Base-by-base conservation (phyloP, 2,888 invertebrate species). In the Drosophila picticornis region DNA sequence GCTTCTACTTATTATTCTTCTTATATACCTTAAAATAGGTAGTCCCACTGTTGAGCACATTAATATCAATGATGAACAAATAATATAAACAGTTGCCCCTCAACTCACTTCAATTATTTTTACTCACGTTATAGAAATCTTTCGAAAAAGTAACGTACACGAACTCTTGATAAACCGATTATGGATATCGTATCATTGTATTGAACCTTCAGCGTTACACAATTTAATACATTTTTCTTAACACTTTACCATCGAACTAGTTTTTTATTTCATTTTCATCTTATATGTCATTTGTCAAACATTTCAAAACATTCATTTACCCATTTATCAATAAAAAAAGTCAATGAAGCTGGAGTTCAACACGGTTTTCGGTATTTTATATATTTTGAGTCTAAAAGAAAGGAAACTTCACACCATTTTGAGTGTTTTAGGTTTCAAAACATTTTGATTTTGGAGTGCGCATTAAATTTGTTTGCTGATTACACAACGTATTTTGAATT, bases 1-100 rank as follows among this genome's bases (percentile, higher is more conserved):
- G 43, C 36, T 69, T 68, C 57, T 52, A 58, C 64, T 16, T 36
- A 11, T 32, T 52, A 16, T n/a, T 27, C 36, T 67, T 66, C 4
- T 46, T 46, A 16, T 46, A 25, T 9, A 46, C 6, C 16, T 25
- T 11, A 43, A 43, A 11, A 22, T 22, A 43, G 11, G n/a, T 40
- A n/a, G 40, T n/a, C n/a, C 40, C 34, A 40, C n/a, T 10, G 40
- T 40, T 13, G 22, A 7, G 22, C 43, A 46, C 22, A 25, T 46
- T 25, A 13, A 46, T 22, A 46, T 46, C 46, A 46, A 46, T 46
- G 46, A 25, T 46, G 25, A 25, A 46, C 16, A 46, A 25, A 25
- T 46, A 25, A 25, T 2, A 9, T 16, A 16, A 16, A 46, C 46
- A 11, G 22, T 43, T 43, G 5, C 5, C 46, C 4, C 7, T 46